A percentile compares a stretch with the other conserved stretches of the same genome.
Conservation (phyloP, 2,113 vertebrate genomes). For the Balaenoptera acutorostrata region DNA sequence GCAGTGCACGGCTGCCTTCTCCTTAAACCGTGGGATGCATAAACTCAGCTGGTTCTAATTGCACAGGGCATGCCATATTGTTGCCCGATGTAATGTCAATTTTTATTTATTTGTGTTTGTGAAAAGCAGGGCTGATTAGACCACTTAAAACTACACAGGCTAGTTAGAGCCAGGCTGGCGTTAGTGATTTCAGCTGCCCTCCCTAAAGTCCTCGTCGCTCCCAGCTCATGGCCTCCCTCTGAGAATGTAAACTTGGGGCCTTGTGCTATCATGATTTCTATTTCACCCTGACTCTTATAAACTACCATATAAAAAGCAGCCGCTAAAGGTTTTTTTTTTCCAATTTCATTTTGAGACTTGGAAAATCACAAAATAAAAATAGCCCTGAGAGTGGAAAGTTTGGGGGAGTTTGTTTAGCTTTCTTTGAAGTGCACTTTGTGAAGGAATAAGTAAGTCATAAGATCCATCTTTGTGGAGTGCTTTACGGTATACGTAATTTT, state of each 20-base stretch:
- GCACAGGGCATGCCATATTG: slow-evolving; percentile 28
- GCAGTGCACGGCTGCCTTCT: slow-evolving; percentile 40
- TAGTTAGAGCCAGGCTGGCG: slow-evolving; percentile 36
- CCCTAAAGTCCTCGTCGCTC: slow-evolving; percentile 5
- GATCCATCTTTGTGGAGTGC: slow-evolving; percentile 23
- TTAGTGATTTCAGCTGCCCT: slow-evolving; percentile 70
- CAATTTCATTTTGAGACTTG: slow-evolving; percentile 68
- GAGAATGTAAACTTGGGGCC: slow-evolving; percentile 69
- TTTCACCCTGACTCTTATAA: slow-evolving; percentile 70
- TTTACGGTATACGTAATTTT: not conserved
- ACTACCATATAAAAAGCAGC: slow-evolving; percentile 74
- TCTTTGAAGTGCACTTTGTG: slow-evolving; percentile 65
- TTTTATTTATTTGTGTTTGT: slow-evolving; percentile 73
- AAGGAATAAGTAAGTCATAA: slow-evolving; percentile 37
- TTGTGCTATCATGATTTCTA: slow-evolving; percentile 58
- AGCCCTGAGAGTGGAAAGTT: slow-evolving; percentile 75
- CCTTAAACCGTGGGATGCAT: slow-evolving; percentile 31
- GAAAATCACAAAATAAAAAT: slow-evolving; percentile 72
- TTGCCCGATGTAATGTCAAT: slow-evolving; percentile 48
- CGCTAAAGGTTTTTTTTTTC: slow-evolving; percentile 34
- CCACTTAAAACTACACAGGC: slow-evolving; percentile 66
- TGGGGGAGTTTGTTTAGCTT: slow-evolving; percentile 69
- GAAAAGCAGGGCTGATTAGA: slow-evolving; percentile 53
- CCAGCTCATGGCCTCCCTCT: slow-evolving; percentile 44
- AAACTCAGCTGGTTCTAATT: slow-evolving; percentile 69